A percentile compares a stretch with the other conserved stretches of the same genome.
These are phyloP conservation scores for Andrena fulva DNA, from an alignment of 2,888 invertebrate genomes.

Conservation along the genomic window DNA sequence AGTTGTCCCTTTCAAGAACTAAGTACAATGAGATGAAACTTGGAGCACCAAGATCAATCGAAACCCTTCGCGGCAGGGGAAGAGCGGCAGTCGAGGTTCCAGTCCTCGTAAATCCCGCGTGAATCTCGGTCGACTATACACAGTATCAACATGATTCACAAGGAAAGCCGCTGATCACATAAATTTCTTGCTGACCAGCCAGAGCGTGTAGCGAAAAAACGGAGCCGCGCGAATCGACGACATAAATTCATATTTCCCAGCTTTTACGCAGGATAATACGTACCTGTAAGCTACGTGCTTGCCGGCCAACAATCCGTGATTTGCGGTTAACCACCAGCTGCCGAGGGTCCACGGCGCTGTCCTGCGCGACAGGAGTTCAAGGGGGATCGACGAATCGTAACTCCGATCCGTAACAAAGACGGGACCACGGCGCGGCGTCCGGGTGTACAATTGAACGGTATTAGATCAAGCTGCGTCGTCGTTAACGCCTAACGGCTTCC, in stretches of 20 bases:
- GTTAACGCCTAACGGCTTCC: slow-evolving; percentile 22
- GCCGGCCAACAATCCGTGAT: slow-evolving; percentile 42
- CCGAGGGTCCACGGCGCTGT: slow-evolving; percentile 10
- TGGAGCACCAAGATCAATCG: no score
- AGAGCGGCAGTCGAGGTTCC: not conserved
- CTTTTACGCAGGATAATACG: slow-evolving; percentile 27
- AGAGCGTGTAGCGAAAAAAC: not conserved
- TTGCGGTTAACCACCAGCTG: slow-evolving; percentile 53
- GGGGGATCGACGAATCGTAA: slow-evolving; percentile 15
- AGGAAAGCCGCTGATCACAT: slow-evolving; percentile 8
- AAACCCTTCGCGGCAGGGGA: not conserved
- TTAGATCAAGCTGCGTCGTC: not conserved
- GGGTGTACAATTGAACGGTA: not conserved
- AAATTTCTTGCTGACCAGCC: slow-evolving; percentile 19
- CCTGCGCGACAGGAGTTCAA: slow-evolving; percentile 16
- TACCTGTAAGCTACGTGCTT: slow-evolving; percentile 45
- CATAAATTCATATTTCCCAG: slow-evolving; percentile 37
- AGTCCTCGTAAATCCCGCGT: slow-evolving; percentile 1
- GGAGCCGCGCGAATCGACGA: not conserved
- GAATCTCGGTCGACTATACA: not conserved
- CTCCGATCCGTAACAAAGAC: not conserved
- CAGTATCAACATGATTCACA: not conserved
- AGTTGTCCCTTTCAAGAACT: no score
- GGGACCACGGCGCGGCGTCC: not conserved
- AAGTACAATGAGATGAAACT: no score